phyloP scores from a whole-genome alignment of 2,113 vertebrate species.

The Rallus limicola region DNA sequence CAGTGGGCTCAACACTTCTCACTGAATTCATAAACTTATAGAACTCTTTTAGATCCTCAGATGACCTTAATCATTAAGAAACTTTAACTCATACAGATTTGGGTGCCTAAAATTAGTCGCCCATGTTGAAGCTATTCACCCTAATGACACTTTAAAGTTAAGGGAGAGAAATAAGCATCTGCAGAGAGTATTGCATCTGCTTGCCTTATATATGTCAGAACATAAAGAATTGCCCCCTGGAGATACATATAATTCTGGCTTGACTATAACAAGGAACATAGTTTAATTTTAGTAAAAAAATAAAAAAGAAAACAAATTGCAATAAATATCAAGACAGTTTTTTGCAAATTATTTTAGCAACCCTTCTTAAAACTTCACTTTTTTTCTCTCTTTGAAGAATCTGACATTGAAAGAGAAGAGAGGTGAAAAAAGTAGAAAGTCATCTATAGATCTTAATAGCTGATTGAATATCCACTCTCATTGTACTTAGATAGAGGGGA shows the following conservation, averaged over 20 bases:
- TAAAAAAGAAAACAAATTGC: neutral
- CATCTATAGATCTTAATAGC: neutral
- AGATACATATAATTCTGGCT: neutral
- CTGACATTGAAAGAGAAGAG: constrained; percentile 22
- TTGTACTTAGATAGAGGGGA: neutral
- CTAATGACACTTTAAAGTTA: neutral
- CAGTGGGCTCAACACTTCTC: neutral
- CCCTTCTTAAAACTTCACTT: neutral
- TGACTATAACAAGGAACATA: neutral
- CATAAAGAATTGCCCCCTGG: neutral
- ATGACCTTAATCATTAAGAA: neutral
- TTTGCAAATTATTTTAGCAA: neutral
- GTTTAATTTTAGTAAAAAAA: neutral
- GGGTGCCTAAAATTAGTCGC: neutral
- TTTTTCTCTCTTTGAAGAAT: neutral
- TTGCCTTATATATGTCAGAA: neutral
- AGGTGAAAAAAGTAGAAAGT: constrained; percentile 22
- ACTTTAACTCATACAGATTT: neutral
- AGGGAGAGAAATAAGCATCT: neutral
- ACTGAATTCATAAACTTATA: neutral
- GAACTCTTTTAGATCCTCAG: neutral
- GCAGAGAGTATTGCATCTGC: neutral
- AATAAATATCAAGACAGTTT: neutral
- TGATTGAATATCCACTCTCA: neutral
- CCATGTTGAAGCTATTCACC: neutral